A percentile compares a stretch with the other conserved stretches of the same genome.
Conservation (phyloP, 2,888 invertebrate species). For the Gari tellinella region DNA sequence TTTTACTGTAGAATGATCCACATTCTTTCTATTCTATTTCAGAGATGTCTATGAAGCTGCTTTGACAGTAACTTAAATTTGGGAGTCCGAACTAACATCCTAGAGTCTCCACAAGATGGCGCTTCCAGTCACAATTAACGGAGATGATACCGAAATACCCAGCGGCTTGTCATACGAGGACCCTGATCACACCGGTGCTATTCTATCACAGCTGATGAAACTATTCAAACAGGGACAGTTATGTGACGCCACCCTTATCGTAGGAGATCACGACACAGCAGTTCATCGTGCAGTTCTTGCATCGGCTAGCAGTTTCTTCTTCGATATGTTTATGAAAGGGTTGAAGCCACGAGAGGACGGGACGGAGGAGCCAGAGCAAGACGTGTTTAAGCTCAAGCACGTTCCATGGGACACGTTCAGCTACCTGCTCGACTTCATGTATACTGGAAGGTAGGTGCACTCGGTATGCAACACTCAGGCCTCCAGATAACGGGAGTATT, state of each 20-base stretch:
- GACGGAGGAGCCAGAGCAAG: conserved; percentile 62
- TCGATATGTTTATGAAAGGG: conserved; percentile 88
- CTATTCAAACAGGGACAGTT: conserved; percentile 93
- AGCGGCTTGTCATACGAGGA: conserved; percentile 11
- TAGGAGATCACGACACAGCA: conserved; percentile 89
- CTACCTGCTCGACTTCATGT: conserved; percentile 92
- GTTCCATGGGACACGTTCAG: conserved; percentile 90
- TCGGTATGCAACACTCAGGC: too few relatives aligned
- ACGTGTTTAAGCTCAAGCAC: conserved; percentile 87
- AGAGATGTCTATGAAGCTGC: too few relatives aligned
- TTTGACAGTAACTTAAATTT: too few relatives aligned
- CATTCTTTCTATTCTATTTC: too few relatives aligned
- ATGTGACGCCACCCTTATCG: conserved; percentile 93
- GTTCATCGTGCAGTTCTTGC: conserved; percentile 93
- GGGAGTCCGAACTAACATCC: too few relatives aligned
- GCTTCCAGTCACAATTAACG: too few relatives aligned
- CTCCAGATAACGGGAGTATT: too few relatives aligned
- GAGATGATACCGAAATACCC: too few relatives aligned
- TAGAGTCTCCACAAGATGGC: too few relatives aligned
- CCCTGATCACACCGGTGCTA: conserved; percentile 20
- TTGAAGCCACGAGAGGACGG: conserved; percentile 80
- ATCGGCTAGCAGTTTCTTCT: conserved; percentile 91
- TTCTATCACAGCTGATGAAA: conserved; percentile 87
- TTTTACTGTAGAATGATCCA: too few relatives aligned
- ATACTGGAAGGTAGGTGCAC: conserved; percentile 88